Conservation (phyloP, 1,140 invertebrate genomes). For the Drosophila cardini region DNA sequence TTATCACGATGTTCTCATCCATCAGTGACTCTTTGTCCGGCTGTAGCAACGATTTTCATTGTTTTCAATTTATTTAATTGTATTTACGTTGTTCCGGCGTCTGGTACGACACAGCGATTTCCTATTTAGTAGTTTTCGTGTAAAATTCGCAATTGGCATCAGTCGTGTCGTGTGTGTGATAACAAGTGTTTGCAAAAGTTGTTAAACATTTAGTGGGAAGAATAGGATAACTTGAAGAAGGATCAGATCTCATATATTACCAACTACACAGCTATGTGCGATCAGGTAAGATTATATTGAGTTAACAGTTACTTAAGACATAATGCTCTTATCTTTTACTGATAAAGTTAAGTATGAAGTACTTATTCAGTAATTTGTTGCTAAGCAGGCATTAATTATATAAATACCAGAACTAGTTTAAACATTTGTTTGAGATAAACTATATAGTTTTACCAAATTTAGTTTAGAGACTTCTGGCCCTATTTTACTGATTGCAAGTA, state of each 20-base stretch:
- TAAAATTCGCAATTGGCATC: slow-evolving; percentile 33
- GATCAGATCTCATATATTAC: neutral
- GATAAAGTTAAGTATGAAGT: no score
- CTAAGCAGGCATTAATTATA: no score
- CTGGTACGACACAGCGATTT: slow-evolving; percentile 62
- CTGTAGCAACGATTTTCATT: slow-evolving; percentile 64
- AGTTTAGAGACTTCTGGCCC: no score
- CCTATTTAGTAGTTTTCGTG: slow-evolving; percentile 63
- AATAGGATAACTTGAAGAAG: neutral
- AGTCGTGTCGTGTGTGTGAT: slow-evolving; percentile 46
- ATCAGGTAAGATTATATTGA: slow-evolving; percentile 16
- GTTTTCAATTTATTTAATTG: slow-evolving; percentile 83
- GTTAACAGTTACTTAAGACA: neutral
- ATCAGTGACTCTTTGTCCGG: slow-evolving; percentile 68
- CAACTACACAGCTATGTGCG: slow-evolving; percentile 5
- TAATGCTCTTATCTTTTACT: neutral
- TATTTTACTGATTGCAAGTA: no score
- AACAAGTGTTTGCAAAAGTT: slow-evolving; percentile 31
- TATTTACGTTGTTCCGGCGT: slow-evolving; percentile 72
- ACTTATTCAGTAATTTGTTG: no score
- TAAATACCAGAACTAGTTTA: no score
- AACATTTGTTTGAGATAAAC: no score
- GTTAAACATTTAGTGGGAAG: neutral
- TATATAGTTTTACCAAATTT: no score
- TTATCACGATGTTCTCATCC: slow-evolving; percentile 53